Evolutionary conservation across 1,140 invertebrate species (phyloP), one percentile per base, ranked within the genome.

Genomic region (Diorhabda carinulata): DNA sequence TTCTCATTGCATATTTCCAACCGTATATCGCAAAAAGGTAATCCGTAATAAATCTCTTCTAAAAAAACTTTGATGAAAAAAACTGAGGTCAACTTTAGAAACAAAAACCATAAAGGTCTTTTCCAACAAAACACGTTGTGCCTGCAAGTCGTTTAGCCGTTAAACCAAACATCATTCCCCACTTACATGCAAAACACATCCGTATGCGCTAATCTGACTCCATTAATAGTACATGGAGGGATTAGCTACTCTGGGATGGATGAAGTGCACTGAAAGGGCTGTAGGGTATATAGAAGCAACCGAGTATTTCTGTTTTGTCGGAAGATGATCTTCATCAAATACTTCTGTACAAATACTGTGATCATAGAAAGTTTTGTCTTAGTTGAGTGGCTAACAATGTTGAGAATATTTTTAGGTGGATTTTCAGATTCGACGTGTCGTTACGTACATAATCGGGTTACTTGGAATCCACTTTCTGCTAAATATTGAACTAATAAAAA

Each of bases 161-260:
- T 78, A 79, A 79, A 79, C 78, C 77, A 78, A 79, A 79, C 78
- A 79, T 79, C 77, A 74, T 78, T 79, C 75, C 75, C 78, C 77
- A 79, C 78, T 79, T 78, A 79, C 78, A 78, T 78, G 77, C 74
- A 77, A 75, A 77, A 77, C 77, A 79, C 76, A 78, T 77, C 76
- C 77, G 76, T 77, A 76, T 75, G 71, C 76, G 71, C 78, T 79
- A 79, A 79, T 78, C 78, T 79, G 73, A 74, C 73, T 79, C 77
- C 78, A 79, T 79, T 79, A 79, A 74, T 73, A 76, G 77, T 75
- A 72, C 60, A 68, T 47, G 59, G 61, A 57, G 56, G 65, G 65
- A 60, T 67, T 60, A 67, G 57, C 65, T 52, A n/a, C 65, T 67
- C 58, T 57, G 65, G 57, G 66, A 65, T 68, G 67, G 58, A 64